A percentile compares a stretch with the other conserved stretches of the same genome.
Evolutionary conservation across 1,140 invertebrate genomes (phyloP).

Genomic region (Lucilia sericata): DNA sequence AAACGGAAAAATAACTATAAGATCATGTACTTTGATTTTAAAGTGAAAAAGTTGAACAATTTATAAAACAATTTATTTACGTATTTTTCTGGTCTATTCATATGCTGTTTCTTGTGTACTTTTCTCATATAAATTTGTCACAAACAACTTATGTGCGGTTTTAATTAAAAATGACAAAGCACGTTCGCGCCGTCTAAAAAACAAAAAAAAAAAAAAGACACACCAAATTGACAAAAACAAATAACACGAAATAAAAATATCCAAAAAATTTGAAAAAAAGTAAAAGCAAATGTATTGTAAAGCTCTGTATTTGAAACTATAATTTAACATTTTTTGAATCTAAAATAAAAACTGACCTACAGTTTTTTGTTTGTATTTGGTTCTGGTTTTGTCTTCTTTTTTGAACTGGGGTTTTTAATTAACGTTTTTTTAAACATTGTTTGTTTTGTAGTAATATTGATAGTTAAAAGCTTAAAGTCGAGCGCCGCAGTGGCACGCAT

Average conservation of each 20-base stretch:
- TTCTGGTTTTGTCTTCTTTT: neutral
- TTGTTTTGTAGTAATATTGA: no score
- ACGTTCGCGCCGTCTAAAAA: neutral
- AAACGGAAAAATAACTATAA: no score
- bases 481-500: neutral
- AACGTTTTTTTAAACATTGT: neutral
- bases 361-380: neutral
- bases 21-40: neutral
- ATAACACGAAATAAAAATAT: neutral
- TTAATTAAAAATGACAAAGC: constrained; percentile 7
- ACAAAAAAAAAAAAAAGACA: neutral
- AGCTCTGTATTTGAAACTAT: neutral
- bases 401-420: neutral
- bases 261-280: no score
- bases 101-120: neutral
- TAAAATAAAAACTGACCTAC: neutral
- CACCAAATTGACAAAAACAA: neutral
- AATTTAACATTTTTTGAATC: neutral
- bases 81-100: no score
- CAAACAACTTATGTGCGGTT: neutral
- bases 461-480: neutral
- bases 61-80: no score
- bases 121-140: constrained; percentile 12
- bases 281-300: no score
- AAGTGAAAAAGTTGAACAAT: no score